phyloP scores from a whole-genome alignment of 2,888 invertebrate genomes.

The Melanostoma mellinum region DNA sequence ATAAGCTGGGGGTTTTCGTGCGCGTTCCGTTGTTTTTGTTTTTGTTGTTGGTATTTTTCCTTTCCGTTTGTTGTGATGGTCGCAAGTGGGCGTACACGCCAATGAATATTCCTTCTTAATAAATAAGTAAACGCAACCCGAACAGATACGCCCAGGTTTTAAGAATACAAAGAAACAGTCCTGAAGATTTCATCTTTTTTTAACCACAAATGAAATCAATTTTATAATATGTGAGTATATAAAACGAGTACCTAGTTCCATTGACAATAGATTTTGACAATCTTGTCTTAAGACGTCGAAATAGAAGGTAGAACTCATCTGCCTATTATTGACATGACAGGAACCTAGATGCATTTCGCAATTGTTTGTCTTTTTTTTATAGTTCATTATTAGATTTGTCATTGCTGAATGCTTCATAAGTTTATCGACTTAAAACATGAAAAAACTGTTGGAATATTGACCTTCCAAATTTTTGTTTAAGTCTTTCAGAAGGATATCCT shows the following conservation, averaged over 20 bases:
- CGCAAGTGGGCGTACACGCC: constrained; percentile 63
- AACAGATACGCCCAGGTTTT: constrained; percentile 43
- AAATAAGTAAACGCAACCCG: constrained; percentile 6
- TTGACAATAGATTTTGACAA: too few species aligned
- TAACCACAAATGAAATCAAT: neutral
- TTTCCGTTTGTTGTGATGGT: constrained; percentile 43
- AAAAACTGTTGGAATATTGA: constrained; percentile 12
- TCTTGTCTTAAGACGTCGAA: too few species aligned
- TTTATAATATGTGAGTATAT: too few species aligned
- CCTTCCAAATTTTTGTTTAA: constrained; percentile 13
- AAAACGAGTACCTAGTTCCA: too few species aligned
- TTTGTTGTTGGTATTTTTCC: constrained; percentile 24
- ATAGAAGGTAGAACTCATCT: too few species aligned
- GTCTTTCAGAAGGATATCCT: neutral
- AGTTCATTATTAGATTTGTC: too few species aligned
- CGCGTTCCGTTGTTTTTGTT: neutral
- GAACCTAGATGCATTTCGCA: too few species aligned
- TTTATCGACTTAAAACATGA: too few species aligned
- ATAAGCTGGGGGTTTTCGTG: constrained; percentile 33
- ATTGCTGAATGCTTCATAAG: too few species aligned
- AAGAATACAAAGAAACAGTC: too few species aligned
- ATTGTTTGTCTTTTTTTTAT: too few species aligned
- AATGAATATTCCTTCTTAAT: constrained; percentile 36
- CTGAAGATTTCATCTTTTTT: neutral
- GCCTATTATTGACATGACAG: too few species aligned